Base-by-base conservation (phyloP, 2,113 vertebrate species). In the Pollimyrus isidori region DNA sequence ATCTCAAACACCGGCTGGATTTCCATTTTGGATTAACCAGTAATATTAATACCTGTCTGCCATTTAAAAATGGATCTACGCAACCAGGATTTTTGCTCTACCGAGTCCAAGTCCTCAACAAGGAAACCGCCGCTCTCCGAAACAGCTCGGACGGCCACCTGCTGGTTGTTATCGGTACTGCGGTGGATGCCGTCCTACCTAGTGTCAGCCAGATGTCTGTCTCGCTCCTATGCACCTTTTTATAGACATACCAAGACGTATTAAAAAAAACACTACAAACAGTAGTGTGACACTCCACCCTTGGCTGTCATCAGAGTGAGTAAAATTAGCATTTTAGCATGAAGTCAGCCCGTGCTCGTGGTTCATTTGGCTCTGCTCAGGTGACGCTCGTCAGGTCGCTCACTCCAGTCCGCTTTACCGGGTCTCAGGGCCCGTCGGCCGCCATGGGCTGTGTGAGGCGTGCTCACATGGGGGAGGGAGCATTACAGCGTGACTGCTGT, bases 101-200 rank as follows among this genome's bases (percentile, higher is more conserved):
- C 80, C 3, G 19, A 82, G 19, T 46, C 13, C 7, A 7, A 84
- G 82, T 39, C 73, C 13, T 5, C 15, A 7, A 48, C 21, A 45
- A 48, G 62, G 21, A 48, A 84, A n/a, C 82, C 7, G 2, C 19
- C 5, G 26, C 7, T 48, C 7, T n/a, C 5, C 39, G 21, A 21
- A 84, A 84, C 82, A 7, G 21, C 45, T 90, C 80, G 91, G 76
- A 89, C 80, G 92, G 93, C 93, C 93, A 93, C 92, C 93, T 95
- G 89, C 92, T 94, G 94, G 93, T 80, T 7, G 4, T 35, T 42
- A 62, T 19, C 49, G 90, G 84, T 56, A 53, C 4, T 89, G 88
- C 76, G 88, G 86, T 23, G 58, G 62, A 39, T 88, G 69, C 30
- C 13, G 30, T 52, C 52, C 1, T 5, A 46, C 26, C 83, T 50